phyloP scores from a whole-genome alignment of 2,113 vertebrate genomes.

The Sinocyclocheilus anshuiensis region DNA sequence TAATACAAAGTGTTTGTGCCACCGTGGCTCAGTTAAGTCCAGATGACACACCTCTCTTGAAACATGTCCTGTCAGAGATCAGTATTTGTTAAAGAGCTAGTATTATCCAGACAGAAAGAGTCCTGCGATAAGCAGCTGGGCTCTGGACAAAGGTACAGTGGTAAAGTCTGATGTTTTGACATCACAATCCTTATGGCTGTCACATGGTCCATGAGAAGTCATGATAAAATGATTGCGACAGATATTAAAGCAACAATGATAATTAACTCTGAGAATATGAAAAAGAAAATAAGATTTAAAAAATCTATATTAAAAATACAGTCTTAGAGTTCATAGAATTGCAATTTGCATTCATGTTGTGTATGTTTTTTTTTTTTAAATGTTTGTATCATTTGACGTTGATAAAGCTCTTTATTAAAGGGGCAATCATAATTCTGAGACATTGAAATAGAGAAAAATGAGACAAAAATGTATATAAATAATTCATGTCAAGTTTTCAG shows the following conservation, averaged over 20 bases:
- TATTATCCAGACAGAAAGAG: neutral
- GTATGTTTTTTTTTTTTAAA: too few species aligned
- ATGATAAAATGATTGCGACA: neutral
- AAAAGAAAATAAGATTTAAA: neutral
- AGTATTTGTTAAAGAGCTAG: neutral
- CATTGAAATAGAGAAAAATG: neutral
- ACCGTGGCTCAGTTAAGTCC: neutral
- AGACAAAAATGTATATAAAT: neutral
- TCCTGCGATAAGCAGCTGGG: neutral
- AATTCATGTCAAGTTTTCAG: neutral
- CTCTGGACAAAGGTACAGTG: slow-evolving; percentile 16
- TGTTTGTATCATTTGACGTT: neutral
- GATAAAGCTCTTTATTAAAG: neutral
- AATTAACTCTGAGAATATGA: neutral
- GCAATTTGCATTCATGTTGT: neutral
- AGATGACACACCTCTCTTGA: neutral
- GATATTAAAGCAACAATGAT: neutral
- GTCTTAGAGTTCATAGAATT: neutral
- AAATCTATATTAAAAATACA: neutral
- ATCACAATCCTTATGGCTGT: slow-evolving; percentile 28
- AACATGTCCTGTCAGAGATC: neutral
- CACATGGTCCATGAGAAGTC: neutral
- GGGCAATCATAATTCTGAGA: neutral
- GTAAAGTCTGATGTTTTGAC: slow-evolving; percentile 23
- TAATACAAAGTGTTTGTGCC: neutral